These are phyloP conservation scores for Agapornis roseicollis DNA, from an alignment of 2,113 vertebrate genomes.

Conservation along the genomic window DNA sequence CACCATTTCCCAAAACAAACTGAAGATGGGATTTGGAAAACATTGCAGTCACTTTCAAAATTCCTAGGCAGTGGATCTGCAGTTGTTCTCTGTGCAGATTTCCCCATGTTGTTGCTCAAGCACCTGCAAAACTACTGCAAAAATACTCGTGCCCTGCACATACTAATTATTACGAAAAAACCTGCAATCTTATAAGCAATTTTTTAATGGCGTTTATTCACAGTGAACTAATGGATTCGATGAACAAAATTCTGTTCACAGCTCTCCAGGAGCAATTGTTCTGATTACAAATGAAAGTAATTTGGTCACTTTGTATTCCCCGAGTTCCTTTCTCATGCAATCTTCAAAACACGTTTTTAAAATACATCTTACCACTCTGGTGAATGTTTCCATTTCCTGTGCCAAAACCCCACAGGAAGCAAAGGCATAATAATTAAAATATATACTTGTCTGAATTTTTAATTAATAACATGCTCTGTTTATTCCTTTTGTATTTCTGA, in stretches of 20 bases:
- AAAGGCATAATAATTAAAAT: not conserved
- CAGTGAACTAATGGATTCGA: not conserved
- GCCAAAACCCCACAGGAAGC: not conserved
- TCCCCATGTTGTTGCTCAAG: not conserved
- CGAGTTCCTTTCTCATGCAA: not conserved
- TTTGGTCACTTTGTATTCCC: not conserved
- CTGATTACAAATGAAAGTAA: slow-evolving; percentile 5
- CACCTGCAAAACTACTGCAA: not conserved
- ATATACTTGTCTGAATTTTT: not conserved
- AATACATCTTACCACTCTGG: not conserved
- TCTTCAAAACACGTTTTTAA: not conserved
- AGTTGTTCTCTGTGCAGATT: not conserved
- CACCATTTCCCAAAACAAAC: not conserved
- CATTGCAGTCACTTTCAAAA: not conserved
- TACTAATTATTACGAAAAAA: not conserved
- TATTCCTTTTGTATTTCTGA: not conserved
- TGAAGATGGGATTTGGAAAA: not conserved
- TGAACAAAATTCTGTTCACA: not conserved
- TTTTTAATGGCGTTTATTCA: not conserved
- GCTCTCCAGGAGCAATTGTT: not conserved
- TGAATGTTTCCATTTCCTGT: not conserved
- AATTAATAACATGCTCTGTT: not conserved
- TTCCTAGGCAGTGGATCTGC: not conserved
- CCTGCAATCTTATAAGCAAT: not conserved
- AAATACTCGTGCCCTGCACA: not conserved